These are phyloP conservation scores for Furcula furcula DNA, from an alignment of 2,888 invertebrate species.

Conservation along the genomic window DNA sequence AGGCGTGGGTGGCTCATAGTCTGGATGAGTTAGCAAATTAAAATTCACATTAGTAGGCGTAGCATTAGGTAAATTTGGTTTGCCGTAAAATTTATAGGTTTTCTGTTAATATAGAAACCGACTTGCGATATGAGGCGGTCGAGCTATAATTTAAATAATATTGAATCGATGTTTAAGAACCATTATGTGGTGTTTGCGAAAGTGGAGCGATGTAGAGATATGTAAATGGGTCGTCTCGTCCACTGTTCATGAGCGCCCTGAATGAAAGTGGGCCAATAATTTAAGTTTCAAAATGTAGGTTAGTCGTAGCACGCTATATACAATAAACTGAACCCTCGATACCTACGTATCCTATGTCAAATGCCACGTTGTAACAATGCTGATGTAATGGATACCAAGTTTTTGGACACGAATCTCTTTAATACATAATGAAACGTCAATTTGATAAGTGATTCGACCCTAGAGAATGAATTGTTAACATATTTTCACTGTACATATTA, in stretches of 20 bases:
- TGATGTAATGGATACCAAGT: background rate
- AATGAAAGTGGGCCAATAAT: slow-evolving; percentile 64
- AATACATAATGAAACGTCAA: slow-evolving; percentile 18
- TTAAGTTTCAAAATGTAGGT: slow-evolving; percentile 68
- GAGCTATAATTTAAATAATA: slow-evolving; percentile 16
- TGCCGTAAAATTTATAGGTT: background rate
- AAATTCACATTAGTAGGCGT: too few species aligned
- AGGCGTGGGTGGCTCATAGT: background rate
- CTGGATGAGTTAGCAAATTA: slow-evolving; percentile 6
- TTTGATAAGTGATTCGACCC: slow-evolving; percentile 7
- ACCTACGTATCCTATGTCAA: too few species aligned
- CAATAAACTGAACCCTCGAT: slow-evolving; percentile 31
- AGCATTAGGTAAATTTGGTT: too few species aligned
- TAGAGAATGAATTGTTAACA: background rate
- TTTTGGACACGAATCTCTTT: background rate
- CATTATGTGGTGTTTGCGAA: slow-evolving; percentile 46
- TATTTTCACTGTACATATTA: too few species aligned
- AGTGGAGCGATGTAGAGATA: slow-evolving; percentile 74
- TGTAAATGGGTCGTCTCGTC: slow-evolving; percentile 65
- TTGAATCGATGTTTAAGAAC: slow-evolving; percentile 33
- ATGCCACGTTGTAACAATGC: too few species aligned
- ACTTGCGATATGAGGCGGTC: background rate
- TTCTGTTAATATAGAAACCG: too few species aligned
- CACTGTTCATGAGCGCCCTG: slow-evolving; percentile 51
- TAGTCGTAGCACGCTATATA: slow-evolving; percentile 62